Evolutionary conservation across 2,797 vertebrate species (phyloP), one percentile per base, ranked within the genome.

Genomic region (Sebastes nivosus): DNA sequence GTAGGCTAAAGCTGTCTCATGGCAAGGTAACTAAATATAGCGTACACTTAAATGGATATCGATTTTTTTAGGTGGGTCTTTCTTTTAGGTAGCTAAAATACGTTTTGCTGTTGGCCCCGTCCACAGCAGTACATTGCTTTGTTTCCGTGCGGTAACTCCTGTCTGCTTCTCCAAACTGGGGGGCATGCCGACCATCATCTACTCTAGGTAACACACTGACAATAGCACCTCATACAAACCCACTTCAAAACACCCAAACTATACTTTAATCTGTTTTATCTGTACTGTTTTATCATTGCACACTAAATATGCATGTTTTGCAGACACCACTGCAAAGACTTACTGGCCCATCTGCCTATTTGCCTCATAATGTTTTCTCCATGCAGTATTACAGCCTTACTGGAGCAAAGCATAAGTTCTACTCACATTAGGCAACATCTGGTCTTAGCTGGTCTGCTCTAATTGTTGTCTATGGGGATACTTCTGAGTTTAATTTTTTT

Each of bases 351-450:
- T 52, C 34, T 77, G 29, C 18, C 18, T 36, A 68, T 63, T 63
- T 72, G 50, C 67, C 32, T 72, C 16, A 14, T 67, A 11, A 52
- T 82, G 29, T 79, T 80, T 74, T 30, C 57, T 61, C 20, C n/a
- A 1, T 29, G 58, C 24, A 14, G 22, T 68, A 50, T 75, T 75
- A 71, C 60, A 83, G 72, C 32, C 24, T 71, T 25, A 80, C 58
- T 73, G 30, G 72, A 77, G 75, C 22, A 38, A 46, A 77, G 24
- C 57, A 74, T 13, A 64, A n/a, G 38, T 46, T 70, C 9, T 55
- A 1, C 68, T 75, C 65, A 81, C 30, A 70, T 77, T 65, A 67
- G 27, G 20, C 13, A 75, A 83, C 86, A 87, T 75, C 75, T 85
- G 83, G 63, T 79, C 59, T 57, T 18, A 18, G 66, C 50, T 70